These are phyloP conservation scores for Euura lappo DNA, from an alignment of 1,140 invertebrate species.

Conservation along the genomic window DNA sequence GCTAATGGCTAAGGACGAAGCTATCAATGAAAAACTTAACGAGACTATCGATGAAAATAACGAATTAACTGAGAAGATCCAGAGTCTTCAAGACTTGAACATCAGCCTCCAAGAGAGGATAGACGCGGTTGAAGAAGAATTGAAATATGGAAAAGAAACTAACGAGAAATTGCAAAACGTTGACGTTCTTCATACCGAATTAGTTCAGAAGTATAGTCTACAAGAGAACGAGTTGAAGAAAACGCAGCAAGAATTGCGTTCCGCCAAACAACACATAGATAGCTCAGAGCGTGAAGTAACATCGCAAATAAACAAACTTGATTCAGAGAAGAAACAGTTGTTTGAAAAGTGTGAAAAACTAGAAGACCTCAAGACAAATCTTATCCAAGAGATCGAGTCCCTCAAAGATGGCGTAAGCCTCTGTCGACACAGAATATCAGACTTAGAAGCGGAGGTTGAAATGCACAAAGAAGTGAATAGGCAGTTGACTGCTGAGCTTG, in stretches of 20 bases:
- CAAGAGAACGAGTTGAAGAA: slow-evolving; percentile 32
- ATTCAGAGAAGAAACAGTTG: slow-evolving; percentile 20
- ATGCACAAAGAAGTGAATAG: slow-evolving; percentile 49
- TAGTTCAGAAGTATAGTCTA: slow-evolving; percentile 19
- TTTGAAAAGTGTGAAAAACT: slow-evolving; percentile 17
- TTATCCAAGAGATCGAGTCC: slow-evolving; percentile 31
- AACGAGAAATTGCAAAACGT: not conserved
- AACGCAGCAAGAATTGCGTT: slow-evolving; percentile 22
- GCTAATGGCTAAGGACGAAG: slow-evolving; percentile 64
- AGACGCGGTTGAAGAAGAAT: slow-evolving; percentile 46
- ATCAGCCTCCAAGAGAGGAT: slow-evolving; percentile 47
- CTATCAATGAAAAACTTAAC: slow-evolving; percentile 62
- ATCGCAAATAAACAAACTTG: slow-evolving; percentile 14
- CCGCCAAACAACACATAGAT: slow-evolving; percentile 24
- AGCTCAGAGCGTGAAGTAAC: slow-evolving; percentile 11
- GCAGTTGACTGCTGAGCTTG: slow-evolving; percentile 51
- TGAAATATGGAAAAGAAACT: slow-evolving; percentile 19
- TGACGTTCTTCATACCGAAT: slow-evolving; percentile 23
- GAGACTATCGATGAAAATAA: slow-evolving; percentile 64
- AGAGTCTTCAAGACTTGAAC: slow-evolving; percentile 54
- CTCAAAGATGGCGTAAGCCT: slow-evolving; percentile 23
- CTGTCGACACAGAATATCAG: slow-evolving; percentile 23
- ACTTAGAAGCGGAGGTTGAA: slow-evolving; percentile 47
- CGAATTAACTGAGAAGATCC: slow-evolving; percentile 60
- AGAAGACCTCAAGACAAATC: slow-evolving; percentile 21